A percentile compares a stretch with the other conserved stretches of the same genome.
Conservation (phyloP, 1,140 invertebrate species). For the Bombus impatiens region DNA sequence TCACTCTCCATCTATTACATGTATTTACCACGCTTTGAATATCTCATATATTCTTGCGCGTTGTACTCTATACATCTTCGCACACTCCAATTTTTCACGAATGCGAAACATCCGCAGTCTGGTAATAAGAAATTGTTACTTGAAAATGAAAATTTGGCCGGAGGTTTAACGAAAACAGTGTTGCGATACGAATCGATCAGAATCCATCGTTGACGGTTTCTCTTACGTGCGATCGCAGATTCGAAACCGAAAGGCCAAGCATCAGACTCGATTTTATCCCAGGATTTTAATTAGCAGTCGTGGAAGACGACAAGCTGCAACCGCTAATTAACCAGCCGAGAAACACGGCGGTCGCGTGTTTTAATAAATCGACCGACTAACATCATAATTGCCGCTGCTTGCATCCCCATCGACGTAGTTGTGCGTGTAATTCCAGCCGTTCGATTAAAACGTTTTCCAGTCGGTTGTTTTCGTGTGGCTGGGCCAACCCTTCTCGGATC, state of each 20-base stretch:
- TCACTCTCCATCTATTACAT: too few relatives aligned
- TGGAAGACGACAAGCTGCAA: constrained; percentile 9
- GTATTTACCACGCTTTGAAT: too few relatives aligned
- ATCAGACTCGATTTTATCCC: neutral
- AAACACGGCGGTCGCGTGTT: neutral
- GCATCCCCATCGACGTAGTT: neutral
- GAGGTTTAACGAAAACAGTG: neutral
- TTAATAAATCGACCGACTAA: constrained; percentile 40
- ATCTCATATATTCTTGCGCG: too few relatives aligned
- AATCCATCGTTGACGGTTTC: neutral
- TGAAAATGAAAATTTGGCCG: neutral
- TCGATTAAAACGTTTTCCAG: constrained; percentile 41
- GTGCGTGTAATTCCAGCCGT: constrained; percentile 14
- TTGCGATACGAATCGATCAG: too few relatives aligned
- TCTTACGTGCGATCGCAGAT: neutral
- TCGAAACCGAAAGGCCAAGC: neutral
- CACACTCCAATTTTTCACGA: too few relatives aligned
- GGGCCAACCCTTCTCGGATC: neutral
- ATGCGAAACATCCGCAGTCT: too few relatives aligned
- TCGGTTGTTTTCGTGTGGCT: neutral
- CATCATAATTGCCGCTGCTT: constrained; percentile 22
- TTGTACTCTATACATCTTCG: too few relatives aligned
- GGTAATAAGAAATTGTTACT: neutral
- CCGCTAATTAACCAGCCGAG: constrained; percentile 19
- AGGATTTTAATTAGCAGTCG: constrained; percentile 17